phyloP scores from a whole-genome alignment of 2,888 invertebrate genomes.

The Oligia strigilis region DNA sequence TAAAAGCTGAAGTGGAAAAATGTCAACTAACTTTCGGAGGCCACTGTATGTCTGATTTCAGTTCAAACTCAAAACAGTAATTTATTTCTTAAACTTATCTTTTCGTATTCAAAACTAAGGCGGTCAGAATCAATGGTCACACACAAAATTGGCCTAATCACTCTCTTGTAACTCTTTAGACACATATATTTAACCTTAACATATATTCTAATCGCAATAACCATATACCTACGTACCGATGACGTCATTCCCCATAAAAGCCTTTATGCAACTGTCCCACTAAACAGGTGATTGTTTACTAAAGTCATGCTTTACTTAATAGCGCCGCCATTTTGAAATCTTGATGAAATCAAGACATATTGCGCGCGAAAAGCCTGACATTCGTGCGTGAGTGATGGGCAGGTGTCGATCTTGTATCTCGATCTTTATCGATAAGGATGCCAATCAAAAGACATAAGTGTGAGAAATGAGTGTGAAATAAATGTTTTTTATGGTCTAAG shows the following conservation, averaged over 20 bases:
- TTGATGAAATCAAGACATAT: slow-evolving; percentile 48
- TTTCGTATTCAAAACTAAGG: too few relatives aligned
- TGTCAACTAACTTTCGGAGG: too few relatives aligned
- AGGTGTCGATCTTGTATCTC: slow-evolving; percentile 1
- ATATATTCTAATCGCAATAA: slow-evolving; percentile 36
- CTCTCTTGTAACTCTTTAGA: background rate
- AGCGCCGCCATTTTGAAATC: slow-evolving; percentile 46
- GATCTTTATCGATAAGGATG: slow-evolving; percentile 25
- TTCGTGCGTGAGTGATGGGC: slow-evolving; percentile 24
- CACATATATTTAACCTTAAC: background rate
- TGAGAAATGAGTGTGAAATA: background rate
- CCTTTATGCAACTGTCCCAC: slow-evolving; percentile 58
- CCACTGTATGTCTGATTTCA: too few relatives aligned
- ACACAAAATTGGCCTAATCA: background rate
- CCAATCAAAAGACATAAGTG: background rate
- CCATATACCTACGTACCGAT: slow-evolving; percentile 11
- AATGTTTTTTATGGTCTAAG: background rate
- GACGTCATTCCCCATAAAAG: slow-evolving; percentile 43
- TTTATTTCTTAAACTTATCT: too few relatives aligned
- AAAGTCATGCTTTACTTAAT: slow-evolving; percentile 60
- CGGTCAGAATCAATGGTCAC: too few relatives aligned
- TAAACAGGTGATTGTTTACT: slow-evolving; percentile 52
- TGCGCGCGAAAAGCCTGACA: slow-evolving; percentile 40
- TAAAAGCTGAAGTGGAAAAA: too few relatives aligned
- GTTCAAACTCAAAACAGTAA: too few relatives aligned